Percentiles rank a stretch among this genome's conserved stretches.
Conservation (phyloP, 2,888 invertebrate genomes). For the Ligdia adustata region DNA sequence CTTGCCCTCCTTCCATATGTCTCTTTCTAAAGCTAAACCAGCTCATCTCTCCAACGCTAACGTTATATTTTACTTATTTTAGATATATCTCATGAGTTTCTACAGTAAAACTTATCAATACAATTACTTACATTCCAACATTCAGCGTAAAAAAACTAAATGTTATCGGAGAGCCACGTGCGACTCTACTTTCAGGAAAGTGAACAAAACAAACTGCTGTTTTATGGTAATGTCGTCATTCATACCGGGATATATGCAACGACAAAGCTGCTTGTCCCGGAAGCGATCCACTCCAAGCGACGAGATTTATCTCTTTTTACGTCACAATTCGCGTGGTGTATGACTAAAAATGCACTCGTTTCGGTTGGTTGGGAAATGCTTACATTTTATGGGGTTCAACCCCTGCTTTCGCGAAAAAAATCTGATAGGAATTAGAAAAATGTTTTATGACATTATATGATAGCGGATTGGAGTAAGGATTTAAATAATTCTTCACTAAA, state of each 20-base stretch:
- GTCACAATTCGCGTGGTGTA: conserved; percentile 23
- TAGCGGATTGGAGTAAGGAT: too few species aligned
- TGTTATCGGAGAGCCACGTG: conserved; percentile 60
- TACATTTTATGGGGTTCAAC: conserved; percentile 19
- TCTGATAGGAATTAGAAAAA: too few species aligned
- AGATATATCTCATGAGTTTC: too few species aligned
- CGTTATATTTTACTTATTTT: too few species aligned
- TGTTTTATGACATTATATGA: too few species aligned
- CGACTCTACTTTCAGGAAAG: conserved; percentile 42
- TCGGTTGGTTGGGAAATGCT: conserved; percentile 24
- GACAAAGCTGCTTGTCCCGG: conserved; percentile 82
- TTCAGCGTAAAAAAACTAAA: conserved; percentile 28
- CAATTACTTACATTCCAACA: not conserved
- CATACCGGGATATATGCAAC: conserved; percentile 70
- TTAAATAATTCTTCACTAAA: too few species aligned
- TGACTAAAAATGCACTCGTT: conserved; percentile 29
- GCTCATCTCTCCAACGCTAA: too few species aligned
- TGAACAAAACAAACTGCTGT: conserved; percentile 70
- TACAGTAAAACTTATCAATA: too few species aligned
- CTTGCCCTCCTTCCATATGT: too few species aligned
- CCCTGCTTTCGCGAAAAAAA: conserved; percentile 1
- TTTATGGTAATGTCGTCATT: conserved; percentile 77
- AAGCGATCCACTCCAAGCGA: conserved; percentile 64
- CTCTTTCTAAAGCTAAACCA: too few species aligned
- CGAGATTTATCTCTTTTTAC: conserved; percentile 55